These are phyloP conservation scores for Alethe diademata DNA, from an alignment of 2,113 vertebrate species.

Conservation along the genomic window DNA sequence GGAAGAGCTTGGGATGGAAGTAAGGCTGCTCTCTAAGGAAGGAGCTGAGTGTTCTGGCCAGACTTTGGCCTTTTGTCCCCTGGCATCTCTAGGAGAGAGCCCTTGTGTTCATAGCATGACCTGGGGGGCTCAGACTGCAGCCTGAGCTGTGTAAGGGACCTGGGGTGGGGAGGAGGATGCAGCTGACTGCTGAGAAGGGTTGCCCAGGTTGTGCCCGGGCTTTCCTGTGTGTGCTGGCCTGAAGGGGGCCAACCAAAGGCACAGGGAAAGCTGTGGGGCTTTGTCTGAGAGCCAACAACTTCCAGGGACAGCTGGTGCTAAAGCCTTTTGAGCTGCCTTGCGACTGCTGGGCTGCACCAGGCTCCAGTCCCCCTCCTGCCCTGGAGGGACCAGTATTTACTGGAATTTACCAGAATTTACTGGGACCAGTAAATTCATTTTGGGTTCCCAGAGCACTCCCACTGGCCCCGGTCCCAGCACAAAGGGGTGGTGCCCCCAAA, in stretches of 20 bases:
- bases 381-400: neutral
- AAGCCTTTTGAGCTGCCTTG: neutral
- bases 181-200: neutral
- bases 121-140: neutral
- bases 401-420: too few relatives aligned
- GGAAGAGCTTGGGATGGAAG: neutral
- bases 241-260: neutral
- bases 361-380: neutral
- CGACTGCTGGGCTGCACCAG: neutral
- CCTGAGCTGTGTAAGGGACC: rapidly evolving
- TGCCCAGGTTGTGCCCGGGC: neutral
- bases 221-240: neutral
- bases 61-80: neutral
- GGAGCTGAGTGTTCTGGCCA: neutral
- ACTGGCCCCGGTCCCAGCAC: rapidly evolving
- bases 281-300: neutral
- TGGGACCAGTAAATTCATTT: neutral
- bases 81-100: neutral
- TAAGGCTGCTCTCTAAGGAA: neutral
- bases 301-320: neutral
- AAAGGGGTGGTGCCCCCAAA: neutral
- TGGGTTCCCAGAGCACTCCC: neutral
- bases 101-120: too few relatives aligned
- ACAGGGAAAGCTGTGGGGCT: neutral
- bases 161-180: neutral